Base-by-base conservation (phyloP, 2,113 vertebrate species). In the Pomatorhinus ruficollis region DNA sequence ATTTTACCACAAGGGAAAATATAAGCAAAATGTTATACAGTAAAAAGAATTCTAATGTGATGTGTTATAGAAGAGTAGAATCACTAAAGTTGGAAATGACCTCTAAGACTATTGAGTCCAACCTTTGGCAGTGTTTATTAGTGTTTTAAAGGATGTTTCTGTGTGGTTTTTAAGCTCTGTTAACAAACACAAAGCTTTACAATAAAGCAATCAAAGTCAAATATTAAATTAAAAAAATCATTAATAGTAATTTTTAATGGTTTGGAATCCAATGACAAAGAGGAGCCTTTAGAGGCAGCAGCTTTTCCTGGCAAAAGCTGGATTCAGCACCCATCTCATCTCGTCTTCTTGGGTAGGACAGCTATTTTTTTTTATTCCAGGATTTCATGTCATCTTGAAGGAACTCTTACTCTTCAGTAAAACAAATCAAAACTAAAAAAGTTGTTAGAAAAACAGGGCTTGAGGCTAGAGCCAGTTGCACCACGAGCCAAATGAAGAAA, bases 21-120 rank as follows among this genome's bases (percentile, higher is more conserved):
- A 21, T 7, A 83, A 81, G 21, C 10, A 54, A 74, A 66, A 30
- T 65, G 57, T 22, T 94, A 7, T 42, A 10, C 7, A 37, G 5
- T 24, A 27, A 42, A 37, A 50, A 30, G 2, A 49, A n/a, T 40
- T 80, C 13, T 52, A 71, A 35, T 1, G 0, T 30, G 42, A n/a
- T 25, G 16, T 22, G 15, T 10, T 40, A 5, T 7, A 15, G 39
- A 76, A 47, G 9, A 28, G 9, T 7, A 15, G 31, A 47, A 31
- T 27, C 24, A 35, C 25, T 35, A 15, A 25, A 17, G 17, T 4
- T 53, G n/a, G n/a, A 47, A 53, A 75, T 40, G 7, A 45, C 13
- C 20, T 39, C 16, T 28, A 23, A 50, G 50, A 15, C 1, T 22
- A 8, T 37, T 0, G 2, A 59, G 11, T 45, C 24, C 45, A 66